phyloP scores from a whole-genome alignment of 2,797 vertebrate species.

The Sebastes vulpes region DNA sequence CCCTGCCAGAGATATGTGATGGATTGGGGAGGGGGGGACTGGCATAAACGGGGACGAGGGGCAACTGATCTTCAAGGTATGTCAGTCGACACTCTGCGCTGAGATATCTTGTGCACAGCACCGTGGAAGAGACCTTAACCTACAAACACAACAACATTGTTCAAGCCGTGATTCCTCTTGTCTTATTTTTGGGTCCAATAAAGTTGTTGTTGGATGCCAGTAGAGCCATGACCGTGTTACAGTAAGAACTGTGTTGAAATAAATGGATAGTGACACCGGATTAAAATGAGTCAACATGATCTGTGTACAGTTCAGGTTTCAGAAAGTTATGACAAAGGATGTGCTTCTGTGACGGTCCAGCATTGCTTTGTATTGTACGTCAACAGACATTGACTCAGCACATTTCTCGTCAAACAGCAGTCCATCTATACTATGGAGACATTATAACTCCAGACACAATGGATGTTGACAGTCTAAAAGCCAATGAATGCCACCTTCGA shows the following conservation, averaged over 20 bases:
- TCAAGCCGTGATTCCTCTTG: slow-evolving; percentile 25
- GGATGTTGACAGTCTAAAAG: slow-evolving; percentile 63
- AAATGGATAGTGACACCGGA: not conserved
- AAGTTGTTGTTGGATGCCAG: slow-evolving; percentile 39
- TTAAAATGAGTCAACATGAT: not conserved
- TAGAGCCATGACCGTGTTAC: slow-evolving; percentile 19
- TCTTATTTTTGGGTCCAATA: slow-evolving; percentile 49
- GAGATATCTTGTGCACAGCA: slow-evolving; percentile 65
- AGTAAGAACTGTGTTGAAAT: slow-evolving; percentile 27
- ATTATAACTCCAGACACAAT: slow-evolving; percentile 57
- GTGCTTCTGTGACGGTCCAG: not conserved
- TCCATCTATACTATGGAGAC: slow-evolving; percentile 1
- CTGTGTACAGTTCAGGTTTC: slow-evolving; percentile 2
- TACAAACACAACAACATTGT: slow-evolving; percentile 67
- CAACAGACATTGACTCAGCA: not conserved
- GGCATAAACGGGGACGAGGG: slow-evolving; percentile 68
- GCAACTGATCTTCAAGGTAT: slow-evolving; percentile 80
- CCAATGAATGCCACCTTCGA: slow-evolving; percentile 42
- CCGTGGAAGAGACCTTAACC: slow-evolving; percentile 55
- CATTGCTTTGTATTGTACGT: not conserved
- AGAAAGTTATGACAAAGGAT: not conserved
- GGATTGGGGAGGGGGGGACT: slow-evolving; percentile 56
- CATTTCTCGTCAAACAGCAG: slow-evolving; percentile 3
- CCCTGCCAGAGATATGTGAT: slow-evolving; percentile 80
- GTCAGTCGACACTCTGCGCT: slow-evolving; percentile 58